A percentile compares a stretch with the other conserved stretches of the same genome.
Conservation (phyloP, 2,888 invertebrate species). For the Ecdyonurus torrentis region DNA sequence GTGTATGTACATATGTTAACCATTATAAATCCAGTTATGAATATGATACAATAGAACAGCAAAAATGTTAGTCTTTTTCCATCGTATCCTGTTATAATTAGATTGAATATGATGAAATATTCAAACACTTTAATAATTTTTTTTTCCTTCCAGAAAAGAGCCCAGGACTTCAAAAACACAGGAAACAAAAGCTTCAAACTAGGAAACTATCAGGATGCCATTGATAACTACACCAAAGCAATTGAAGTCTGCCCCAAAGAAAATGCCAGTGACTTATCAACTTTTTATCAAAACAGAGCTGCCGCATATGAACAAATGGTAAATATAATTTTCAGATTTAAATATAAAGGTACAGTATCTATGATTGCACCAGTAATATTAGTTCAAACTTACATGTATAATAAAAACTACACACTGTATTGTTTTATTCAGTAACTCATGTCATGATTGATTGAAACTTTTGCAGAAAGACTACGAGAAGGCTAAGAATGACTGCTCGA, state of each 20-base stretch:
- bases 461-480: constrained; percentile 54
- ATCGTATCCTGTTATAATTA: no score
- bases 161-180: constrained; percentile 65
- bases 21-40: no score
- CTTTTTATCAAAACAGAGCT: constrained; percentile 90
- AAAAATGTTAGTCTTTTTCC: no score
- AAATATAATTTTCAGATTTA: no score
- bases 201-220: constrained; percentile 82
- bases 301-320: constrained; percentile 84
- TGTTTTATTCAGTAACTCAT: no score
- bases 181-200: constrained; percentile 77
- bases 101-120: no score
- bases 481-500: constrained; percentile 74
- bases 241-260: constrained; percentile 74
- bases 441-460: no score
- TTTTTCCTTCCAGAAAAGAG: constrained; percentile 25
- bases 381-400: background rate
- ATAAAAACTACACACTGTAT: background rate
- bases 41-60: no score
- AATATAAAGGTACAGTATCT: no score
- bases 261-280: constrained; percentile 50
- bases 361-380: constrained; percentile 7
- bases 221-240: constrained; percentile 76
- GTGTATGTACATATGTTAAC: no score
- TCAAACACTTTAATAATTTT: no score